Percentiles rank a stretch among this genome's conserved stretches.
phyloP scores from a whole-genome alignment of 1,140 invertebrate species.

The Pseudomyrmex gracilis region DNA sequence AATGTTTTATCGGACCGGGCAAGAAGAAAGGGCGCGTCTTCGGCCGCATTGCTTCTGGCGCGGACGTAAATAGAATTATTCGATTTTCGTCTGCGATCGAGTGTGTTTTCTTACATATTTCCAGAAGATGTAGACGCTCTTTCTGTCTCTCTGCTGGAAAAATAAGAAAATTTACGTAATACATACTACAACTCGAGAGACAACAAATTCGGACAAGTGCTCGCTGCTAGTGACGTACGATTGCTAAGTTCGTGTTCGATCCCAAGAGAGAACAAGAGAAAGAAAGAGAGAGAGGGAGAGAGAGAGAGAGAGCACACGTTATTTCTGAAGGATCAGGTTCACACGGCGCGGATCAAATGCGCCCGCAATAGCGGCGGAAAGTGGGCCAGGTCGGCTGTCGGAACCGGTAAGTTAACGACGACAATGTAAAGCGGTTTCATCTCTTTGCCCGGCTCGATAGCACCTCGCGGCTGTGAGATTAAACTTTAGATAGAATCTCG shows the following conservation, averaged over 20 bases:
- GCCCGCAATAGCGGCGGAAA: conserved; percentile 45
- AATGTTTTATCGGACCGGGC: not conserved
- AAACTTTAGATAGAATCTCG: conserved; percentile 60
- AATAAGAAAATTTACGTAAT: not conserved
- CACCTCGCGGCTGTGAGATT: conserved; percentile 49
- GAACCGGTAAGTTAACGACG: conserved; percentile 47
- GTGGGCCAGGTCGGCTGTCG: conserved; percentile 56
- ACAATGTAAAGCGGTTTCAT: conserved; percentile 57
- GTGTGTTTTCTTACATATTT: conserved; percentile 24
- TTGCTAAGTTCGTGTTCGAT: conserved; percentile 9
- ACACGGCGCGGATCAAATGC: conserved; percentile 22
- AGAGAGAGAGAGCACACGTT: conserved; percentile 13
- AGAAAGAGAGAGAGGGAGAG: too few relatives aligned
- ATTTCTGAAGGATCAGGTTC: conserved; percentile 33
- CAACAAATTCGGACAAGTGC: not conserved
- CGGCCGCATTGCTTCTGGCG: not conserved
- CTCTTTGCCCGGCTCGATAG: conserved; percentile 50
- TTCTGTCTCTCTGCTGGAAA: not conserved
- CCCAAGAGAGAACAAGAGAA: not conserved
- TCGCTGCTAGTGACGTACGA: not conserved
- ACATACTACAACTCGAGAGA: not conserved
- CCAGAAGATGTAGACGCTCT: not conserved
- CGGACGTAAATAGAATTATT: conserved; percentile 47
- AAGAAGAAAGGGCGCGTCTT: not conserved
- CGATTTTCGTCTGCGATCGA: conserved; percentile 22